These are phyloP conservation scores for Arnoldichthys spilopterus DNA, from an alignment of 2,797 vertebrate species.

Conservation along the genomic window DNA sequence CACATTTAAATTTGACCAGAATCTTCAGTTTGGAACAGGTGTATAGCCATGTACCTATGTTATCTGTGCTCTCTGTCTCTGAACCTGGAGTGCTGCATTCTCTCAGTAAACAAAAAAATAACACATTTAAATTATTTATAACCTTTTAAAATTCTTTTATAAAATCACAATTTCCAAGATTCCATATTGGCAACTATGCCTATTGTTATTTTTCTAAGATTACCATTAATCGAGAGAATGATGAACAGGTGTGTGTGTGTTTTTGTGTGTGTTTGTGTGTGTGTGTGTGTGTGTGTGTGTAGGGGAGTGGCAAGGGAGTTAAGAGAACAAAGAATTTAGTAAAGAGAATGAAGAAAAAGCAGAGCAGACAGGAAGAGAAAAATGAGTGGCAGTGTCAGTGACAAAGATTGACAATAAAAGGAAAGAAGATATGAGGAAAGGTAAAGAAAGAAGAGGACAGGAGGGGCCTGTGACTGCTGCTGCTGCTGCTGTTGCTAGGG, in stretches of 20 bases:
- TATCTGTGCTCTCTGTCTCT: too few species aligned
- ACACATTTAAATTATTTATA: not conserved
- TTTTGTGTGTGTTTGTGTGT: not conserved
- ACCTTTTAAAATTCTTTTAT: not conserved
- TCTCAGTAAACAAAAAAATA: too few species aligned
- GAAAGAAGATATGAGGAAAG: constrained; percentile 54
- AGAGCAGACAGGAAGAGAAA: not conserved
- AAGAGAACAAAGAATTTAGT: not conserved
- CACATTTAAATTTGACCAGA: too few species aligned
- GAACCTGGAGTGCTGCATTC: too few species aligned
- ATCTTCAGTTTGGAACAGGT: too few species aligned
- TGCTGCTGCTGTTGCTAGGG: constrained; percentile 75
- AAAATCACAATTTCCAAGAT: not conserved
- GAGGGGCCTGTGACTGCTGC: constrained; percentile 60
- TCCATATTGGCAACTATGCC: not conserved
- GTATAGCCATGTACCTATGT: too few species aligned
- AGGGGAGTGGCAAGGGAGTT: not conserved
- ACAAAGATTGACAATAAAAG: constrained; percentile 31
- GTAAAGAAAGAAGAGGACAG: constrained; percentile 38
- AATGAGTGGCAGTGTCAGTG: constrained; percentile 26
- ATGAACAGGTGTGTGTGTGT: not conserved
- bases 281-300: too few species aligned
- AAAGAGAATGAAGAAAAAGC: not conserved
- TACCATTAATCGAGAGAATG: not conserved
- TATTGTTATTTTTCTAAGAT: not conserved